Evolutionary conservation across 2,888 invertebrate genomes (phyloP), one percentile per base, ranked within the genome.

Genomic region (Actias luna): DNA sequence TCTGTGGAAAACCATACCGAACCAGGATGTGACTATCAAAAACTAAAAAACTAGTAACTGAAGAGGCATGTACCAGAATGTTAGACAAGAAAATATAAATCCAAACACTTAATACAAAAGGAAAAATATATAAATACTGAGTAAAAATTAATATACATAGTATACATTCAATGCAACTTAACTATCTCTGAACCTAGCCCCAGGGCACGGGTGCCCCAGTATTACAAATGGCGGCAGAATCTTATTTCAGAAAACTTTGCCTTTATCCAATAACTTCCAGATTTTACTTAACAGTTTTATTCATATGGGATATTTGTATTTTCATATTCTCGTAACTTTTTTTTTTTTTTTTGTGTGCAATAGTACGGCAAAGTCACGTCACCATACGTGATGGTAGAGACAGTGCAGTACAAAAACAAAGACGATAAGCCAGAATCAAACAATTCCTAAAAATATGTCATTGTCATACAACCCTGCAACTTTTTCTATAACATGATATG

Each of bases 181-280:
- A 50, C 46, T 25, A 50, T 25, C 42, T 42, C n/a, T 18, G 27
- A 52, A 52, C 27, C 29, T 55, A 55, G 29, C 29, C 55, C 29
- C 55, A 29, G 3, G 29, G 55, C 8, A 22, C 8, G 8, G 22
- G 46, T 46, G 52, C 29, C 55, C 29, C 27, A n/a, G n/a, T 55
- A 29, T 55, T 55, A 29, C 29, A 55, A 29, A 55, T 55, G n/a
- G 29, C n/a, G 5, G n/a, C 55, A n/a, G 55, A 55, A 55, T 29
- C 55, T 16, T 29, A 55, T 29, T 52, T 55, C 29, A 29, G 55
- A 55, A 29, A 55, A 55, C 27, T 55, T 55, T 29, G 16, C n/a
- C 16, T 55, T 55, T 55, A 55, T 29, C 29, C 29, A 16, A 55
- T n/a, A 55, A 55, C 7, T 55, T 55, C 27, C 29, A 55, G n/a